Base-by-base conservation (phyloP, 2,113 vertebrate genomes). In the Gobiocypris rarus region DNA sequence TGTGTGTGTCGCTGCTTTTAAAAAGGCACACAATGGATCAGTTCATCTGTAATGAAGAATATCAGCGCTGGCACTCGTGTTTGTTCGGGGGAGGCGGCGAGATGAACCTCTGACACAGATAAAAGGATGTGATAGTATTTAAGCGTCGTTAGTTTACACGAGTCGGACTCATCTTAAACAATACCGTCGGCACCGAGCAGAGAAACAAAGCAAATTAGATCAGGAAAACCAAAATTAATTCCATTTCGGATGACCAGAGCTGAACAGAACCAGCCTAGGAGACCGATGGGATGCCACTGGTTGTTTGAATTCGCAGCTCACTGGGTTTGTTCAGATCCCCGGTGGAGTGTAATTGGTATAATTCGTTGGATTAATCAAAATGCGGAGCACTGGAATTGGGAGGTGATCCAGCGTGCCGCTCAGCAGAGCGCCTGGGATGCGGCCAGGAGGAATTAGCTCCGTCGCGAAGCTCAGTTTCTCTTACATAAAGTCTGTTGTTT, bases 301-400 rank as follows among this genome's bases (percentile, higher is more conserved):
- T 87, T 84, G 87, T 79, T 85, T 86, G 85, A 83, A 88, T 89
- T 93, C 82, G 1, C 78, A 86, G 90, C 92, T 92, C 93, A 87
- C 88, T 88, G 80, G 89, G 89, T 93, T 67, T 91, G 92, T 95
- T 94, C 92, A 92, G 94, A 95, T 95, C 95, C 93, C 95, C 94
- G 91, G 94, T 94, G 95, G 94, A 95, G 93, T 89, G 67, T 94
- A 96, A 96, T 94, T 95, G 95, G 26, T 52, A 63, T 80, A 80
- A 67, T 80, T 80, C 26, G 94, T 94, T 93, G 95, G 93, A 95
- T 94, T 65, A 96, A 96, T 96, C 95, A 96, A 95, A 96, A 80
- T 86, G 91, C 90, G 92, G 94, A 91, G 94, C 93, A 70, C 92
- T 94, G 94, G 92, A 93, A 50, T 93, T 93, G 94, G 91, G 87